Base-by-base conservation (phyloP, 2,888 invertebrate species). In the Lithodes maja region DNA sequence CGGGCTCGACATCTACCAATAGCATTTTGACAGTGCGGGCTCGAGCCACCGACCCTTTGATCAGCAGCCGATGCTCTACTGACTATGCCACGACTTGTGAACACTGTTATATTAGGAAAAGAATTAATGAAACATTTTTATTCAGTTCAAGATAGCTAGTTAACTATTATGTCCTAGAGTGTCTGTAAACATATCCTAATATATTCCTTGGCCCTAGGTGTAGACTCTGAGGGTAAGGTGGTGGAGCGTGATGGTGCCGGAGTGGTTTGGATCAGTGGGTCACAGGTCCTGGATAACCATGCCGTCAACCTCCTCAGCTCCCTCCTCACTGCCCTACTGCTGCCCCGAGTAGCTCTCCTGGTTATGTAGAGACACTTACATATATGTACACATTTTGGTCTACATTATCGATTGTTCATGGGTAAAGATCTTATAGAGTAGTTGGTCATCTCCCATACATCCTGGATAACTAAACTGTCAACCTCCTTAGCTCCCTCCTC, bases 391-490 rank as follows among this genome's bases (percentile, higher is more conserved):
- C 33, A 33, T 33, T 33, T 33, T 33, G 33, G 33, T 33, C 33
- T 33, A 33, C 33, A 33, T 33, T 33, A 33, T 33, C 33, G 0
- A 33, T 33, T 33, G 33, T 33, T 33, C 33, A 33, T 33, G 33
- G 33, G 33, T 33, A 33, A 33, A 33, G 33, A 33, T 33, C 33
- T 33, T 33, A 33, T 33, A 33, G 33, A 33, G 33, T 33, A 33
- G 33, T 33, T 33, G 33, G 33, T 33, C 33, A 33, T 33, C 0
- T 33, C 3, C 93, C 95, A 87, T 95, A 96, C 92, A 94, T 97
- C 83, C 94, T 98, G 77, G 97, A 97, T 93, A 98, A 98, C 93
- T 97, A 98, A 93, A 96, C 97, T 93, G 97, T 98, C 0, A 98
- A 98, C 94, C 95, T 98, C 77, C 94, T 98, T 89, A 96, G 97